Percentiles rank a stretch among this genome's conserved stretches.
phyloP scores from a whole-genome alignment of 2,113 vertebrate species.

The Miniopterus natalensis region DNA sequence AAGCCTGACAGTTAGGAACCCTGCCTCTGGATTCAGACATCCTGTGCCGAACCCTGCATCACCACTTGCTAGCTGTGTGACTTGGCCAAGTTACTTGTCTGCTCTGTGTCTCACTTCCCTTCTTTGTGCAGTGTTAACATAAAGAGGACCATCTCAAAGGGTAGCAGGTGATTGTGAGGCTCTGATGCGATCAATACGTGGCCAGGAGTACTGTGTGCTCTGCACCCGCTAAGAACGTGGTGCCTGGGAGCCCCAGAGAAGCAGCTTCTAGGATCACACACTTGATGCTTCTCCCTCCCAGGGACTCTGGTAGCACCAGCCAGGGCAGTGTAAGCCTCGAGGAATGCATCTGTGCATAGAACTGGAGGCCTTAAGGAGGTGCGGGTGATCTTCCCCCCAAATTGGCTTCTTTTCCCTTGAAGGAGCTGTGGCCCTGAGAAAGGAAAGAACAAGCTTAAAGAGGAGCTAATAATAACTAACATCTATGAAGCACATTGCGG shows the following conservation, averaged over 20 bases:
- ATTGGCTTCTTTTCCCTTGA: background rate
- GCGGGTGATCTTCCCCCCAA: background rate
- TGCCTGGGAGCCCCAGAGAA: background rate
- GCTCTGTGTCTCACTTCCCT: background rate
- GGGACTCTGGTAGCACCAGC: background rate
- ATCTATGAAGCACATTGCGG: background rate
- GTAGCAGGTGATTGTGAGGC: background rate
- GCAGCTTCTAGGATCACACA: background rate
- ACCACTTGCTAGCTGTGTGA: background rate
- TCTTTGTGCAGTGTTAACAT: background rate
- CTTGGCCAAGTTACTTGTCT: background rate
- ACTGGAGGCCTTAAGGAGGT: background rate
- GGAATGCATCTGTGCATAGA: background rate
- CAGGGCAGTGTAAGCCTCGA: background rate
- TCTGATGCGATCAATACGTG: rapidly evolving
- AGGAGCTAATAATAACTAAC: background rate
- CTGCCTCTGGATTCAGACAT: background rate
- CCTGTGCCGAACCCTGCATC: background rate
- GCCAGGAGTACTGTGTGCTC: background rate
- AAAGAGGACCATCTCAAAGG: background rate
- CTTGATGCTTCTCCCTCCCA: background rate
- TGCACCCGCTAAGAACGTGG: background rate
- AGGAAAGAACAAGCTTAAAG: background rate
- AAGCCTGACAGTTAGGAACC: background rate
- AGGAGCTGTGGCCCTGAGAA: background rate